Base-by-base conservation (phyloP, 2,113 vertebrate genomes). In the Passer montanus region DNA sequence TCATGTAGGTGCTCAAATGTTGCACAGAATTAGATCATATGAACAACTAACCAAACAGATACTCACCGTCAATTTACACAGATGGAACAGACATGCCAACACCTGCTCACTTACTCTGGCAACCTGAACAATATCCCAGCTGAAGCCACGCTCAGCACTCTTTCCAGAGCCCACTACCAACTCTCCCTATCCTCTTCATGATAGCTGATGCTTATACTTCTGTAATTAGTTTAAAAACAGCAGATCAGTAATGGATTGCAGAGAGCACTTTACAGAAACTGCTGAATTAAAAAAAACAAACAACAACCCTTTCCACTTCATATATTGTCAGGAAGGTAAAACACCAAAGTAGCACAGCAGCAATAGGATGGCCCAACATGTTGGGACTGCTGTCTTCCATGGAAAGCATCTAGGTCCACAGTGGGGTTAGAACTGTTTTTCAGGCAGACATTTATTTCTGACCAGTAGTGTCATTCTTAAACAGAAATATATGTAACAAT, bases 1-100 rank as follows among this genome's bases (percentile, higher is more conserved):
- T 41, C 85, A 56, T 23, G 35, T 33, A 88, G 78, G 56, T 88
- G 60, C 50, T 68, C 79, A 96, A 67, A 77, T 1, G 0, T 16
- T 67, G 43, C 27, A 69, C 43, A 35, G 27, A 69, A 83, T 63
- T 86, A 90, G 41, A 67, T 60, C 39, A 41, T 21, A 90, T 19
- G 21, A 90, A 50, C 33, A 85, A 68, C 63, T 75, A 63, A 55
- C 31, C 79, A 76, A 70, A 79, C 30, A 77, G 68, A 84, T 53
- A 92, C 11, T 46, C 46, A 78, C 28, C 10, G 4, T 77, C 68
- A 50, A 44, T 87, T 79, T 80, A 82, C 52, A 90, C 87, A 83
- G 84, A 83, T 80, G 75, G 84, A 91, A 80, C 33, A 74, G 52
- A 74, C 93, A 85, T 31, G 52, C 39, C 82, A 91, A 77, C 39